Base-by-base conservation (phyloP, 2,888 invertebrate genomes). In the Esperia sulphurella region DNA sequence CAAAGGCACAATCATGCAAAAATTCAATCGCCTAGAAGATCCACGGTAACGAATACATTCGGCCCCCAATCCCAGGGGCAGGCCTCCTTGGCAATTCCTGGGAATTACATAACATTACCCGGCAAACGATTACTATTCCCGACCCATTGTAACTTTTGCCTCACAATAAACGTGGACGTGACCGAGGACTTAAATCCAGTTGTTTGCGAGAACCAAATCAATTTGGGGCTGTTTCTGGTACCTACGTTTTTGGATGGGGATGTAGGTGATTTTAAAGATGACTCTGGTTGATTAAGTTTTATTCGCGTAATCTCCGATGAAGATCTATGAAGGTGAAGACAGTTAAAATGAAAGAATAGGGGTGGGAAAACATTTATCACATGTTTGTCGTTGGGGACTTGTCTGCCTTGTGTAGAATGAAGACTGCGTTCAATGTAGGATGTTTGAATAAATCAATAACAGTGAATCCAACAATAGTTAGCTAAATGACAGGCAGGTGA, bases 121-220 rank as follows among this genome's bases (percentile, higher is more conserved):
- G 55, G 40, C 57, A 55, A 61, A 57, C 74, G 73, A 79, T 80
- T 82, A 78, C 80, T 60, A 64, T 68, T 68, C 75, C 53, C 57
- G 60, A 54, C 61, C 61, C 63, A 41, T 46, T 82, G 79, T 83
- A 83, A 83, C 83, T 82, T 83, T 77, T 76, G 75, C 75, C 75
- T 75, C 78, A 81, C 81, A 82, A 83, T 85, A 84, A 84, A 83
- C 70, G 59, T 55, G 70, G 49, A 82, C 86, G 86, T 87, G 87
- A 80, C 78, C 62, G 46, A 71, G 69, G 66, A 66, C 68, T 74
- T 80, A 83, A 85, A 86, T 83, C 76, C 60, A 66, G 62, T 68
- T 68, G 72, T 80, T 82, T 70, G 71, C 65, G 63, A 66, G 62
- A 65, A 78, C 73, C 76, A 77, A 83, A 82, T 83, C 83, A 84